Conservation (phyloP, 2,888 invertebrate genomes). For the Crocallis elinguaria region DNA sequence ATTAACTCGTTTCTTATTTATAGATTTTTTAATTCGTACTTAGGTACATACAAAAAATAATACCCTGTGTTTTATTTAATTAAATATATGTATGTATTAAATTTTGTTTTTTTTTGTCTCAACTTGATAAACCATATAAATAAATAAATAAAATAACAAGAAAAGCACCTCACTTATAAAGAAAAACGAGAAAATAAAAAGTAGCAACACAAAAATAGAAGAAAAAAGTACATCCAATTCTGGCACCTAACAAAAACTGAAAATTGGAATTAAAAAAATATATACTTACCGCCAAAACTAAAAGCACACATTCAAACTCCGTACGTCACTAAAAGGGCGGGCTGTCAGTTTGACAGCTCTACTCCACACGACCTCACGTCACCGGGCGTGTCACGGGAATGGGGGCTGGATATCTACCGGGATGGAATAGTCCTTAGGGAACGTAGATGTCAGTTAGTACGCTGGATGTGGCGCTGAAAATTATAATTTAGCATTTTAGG, state of each 20-base stretch:
- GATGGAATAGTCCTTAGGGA: constrained; percentile 64
- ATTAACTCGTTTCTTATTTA: no score
- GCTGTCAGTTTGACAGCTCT: constrained; percentile 64
- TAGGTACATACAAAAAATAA: no score
- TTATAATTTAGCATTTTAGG: no score
- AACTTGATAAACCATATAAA: no score
- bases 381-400: constrained; percentile 66
- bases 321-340: constrained; percentile 52
- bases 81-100: no score
- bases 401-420: constrained; percentile 61
- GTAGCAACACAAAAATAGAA: not conserved
- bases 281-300: constrained; percentile 39
- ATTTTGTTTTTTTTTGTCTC: no score
- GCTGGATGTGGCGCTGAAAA: constrained; percentile 19
- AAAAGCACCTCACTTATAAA: no score
- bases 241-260: not conserved
- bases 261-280: constrained; percentile 19
- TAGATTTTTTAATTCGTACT: no score
- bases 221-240: not conserved
- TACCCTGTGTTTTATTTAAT: no score
- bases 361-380: constrained; percentile 49
- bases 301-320: constrained; percentile 41
- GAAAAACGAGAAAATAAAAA: no score
- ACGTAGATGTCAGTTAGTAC: constrained; percentile 23
- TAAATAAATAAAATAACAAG: no score